These are phyloP conservation scores for Caenorhabditis wallacei DNA, from an alignment of 2,888 invertebrate species.

Conservation along the genomic window DNA sequence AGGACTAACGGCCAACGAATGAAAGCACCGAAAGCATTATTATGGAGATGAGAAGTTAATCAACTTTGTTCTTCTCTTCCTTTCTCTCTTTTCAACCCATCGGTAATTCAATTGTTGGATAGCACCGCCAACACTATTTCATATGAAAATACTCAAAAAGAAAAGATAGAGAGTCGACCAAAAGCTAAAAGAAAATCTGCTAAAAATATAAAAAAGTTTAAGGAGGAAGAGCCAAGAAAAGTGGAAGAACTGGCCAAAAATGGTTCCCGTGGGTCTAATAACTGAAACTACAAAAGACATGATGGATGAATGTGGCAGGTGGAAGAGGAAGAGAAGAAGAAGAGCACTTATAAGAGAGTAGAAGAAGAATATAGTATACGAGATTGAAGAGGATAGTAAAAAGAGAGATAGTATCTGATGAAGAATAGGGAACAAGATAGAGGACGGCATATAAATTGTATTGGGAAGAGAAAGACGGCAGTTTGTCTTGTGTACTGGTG, in stretches of 20 bases:
- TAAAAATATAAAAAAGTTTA: constrained; percentile 24
- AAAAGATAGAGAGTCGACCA: constrained; percentile 15
- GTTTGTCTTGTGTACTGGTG: constrained; percentile 44
- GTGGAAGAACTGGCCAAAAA: constrained; percentile 28
- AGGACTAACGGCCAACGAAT: constrained; percentile 13
- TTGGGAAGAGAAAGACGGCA: background rate
- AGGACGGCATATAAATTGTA: constrained; percentile 11
- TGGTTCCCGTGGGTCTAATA: constrained; percentile 49
- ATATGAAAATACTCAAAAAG: constrained; percentile 27
- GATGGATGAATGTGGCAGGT: constrained; percentile 63
- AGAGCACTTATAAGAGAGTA: constrained; percentile 2
- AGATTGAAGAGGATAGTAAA: background rate
- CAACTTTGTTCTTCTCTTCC: constrained; percentile 48
- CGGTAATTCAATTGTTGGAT: constrained; percentile 48
- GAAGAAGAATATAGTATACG: constrained; percentile 37
- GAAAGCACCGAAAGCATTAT: constrained; percentile 38
- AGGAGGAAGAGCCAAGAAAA: background rate
- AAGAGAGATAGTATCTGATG: constrained; percentile 47
- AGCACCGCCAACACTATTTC: constrained; percentile 16
- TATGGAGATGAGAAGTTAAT: constrained; percentile 67
- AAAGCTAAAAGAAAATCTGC: constrained; percentile 26
- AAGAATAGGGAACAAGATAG: constrained; percentile 23
- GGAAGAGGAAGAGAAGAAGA: constrained; percentile 10
- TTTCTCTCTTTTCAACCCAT: constrained; percentile 1
- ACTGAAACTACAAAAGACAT: constrained; percentile 29